Conservation (phyloP, 2,888 invertebrate species). For the Oeneis ivallda region DNA sequence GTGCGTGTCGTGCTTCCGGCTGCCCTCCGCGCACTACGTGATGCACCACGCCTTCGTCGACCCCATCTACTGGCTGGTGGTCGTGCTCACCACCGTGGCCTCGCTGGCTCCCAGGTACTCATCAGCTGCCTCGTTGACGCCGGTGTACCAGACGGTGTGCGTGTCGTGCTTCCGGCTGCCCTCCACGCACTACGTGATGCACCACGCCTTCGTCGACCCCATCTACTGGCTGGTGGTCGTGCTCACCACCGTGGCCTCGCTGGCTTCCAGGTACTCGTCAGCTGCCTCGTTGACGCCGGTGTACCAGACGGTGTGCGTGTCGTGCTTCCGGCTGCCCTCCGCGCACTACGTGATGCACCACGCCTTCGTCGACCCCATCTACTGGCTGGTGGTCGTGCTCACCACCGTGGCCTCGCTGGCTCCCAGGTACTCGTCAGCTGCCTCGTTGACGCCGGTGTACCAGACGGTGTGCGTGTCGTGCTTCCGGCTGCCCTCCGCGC, state of each 20-base stretch:
- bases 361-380: slow-evolving; percentile 86
- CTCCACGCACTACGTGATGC: slow-evolving; percentile 94
- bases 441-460: slow-evolving; percentile 91
- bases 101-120: slow-evolving; percentile 90
- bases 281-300: slow-evolving; percentile 90
- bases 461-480: slow-evolving; percentile 91
- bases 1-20: slow-evolving; percentile 89
- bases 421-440: slow-evolving; percentile 90
- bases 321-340: slow-evolving; percentile 91
- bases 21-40: slow-evolving; percentile 94
- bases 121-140: slow-evolving; percentile 90
- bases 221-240: slow-evolving; percentile 91
- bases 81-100: slow-evolving; percentile 87
- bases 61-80: slow-evolving; percentile 90
- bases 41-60: slow-evolving; percentile 88
- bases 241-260: slow-evolving; percentile 88
- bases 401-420: slow-evolving; percentile 89
- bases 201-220: slow-evolving; percentile 86
- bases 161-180: slow-evolving; percentile 91
- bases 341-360: slow-evolving; percentile 93
- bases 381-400: slow-evolving; percentile 91
- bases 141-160: slow-evolving; percentile 91
- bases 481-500: slow-evolving; percentile 92
- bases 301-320: slow-evolving; percentile 91
- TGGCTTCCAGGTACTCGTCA: slow-evolving; percentile 90